Base-by-base conservation (phyloP, 2,888 invertebrate species). In the Andricus curvator region DNA sequence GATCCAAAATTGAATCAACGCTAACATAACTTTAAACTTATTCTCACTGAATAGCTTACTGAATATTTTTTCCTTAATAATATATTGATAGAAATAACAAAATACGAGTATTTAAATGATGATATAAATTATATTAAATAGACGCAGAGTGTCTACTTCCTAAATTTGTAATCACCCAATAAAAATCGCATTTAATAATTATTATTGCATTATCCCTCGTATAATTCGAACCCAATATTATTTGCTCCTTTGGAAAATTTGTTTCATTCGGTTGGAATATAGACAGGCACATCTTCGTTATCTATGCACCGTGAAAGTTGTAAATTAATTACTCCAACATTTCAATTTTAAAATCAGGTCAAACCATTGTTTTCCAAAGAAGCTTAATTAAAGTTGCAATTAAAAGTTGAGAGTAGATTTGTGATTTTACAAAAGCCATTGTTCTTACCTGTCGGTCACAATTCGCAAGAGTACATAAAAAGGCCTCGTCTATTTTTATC, bases 291-390 rank as follows among this genome's bases (percentile, higher is more conserved):
- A 25, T 33, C 11, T 33, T 74, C 44, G 17, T 44, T 74, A n/a
- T 15, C 29, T 17, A n/a, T 33, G 56, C 74, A 51, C 51, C 70
- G n/a, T 33, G 29, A 33, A 74, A 56, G 56, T 56, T 20, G 33
- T 11, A 74, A 74, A 29, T 51, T 51, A 70, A 74, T 74, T 74
- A 56, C 51, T 11, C 13, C 62, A 56, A 51, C 51, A 33, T 74
- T 74, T 74, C 1, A 33, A 62, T 25, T 74, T 56, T 33, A 56
- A 37, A 74, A 48, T 13, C 33, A 33, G 74, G 74, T 74, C 74
- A n/a, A n/a, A 56, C n/a, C 33, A 74, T 56, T 74, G 56, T 74
- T 56, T 2, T 29, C 33, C 56, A 33, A 51, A 56, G 11, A 33
- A 29, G 70, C n/a, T 56, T 17, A 29, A 29, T 74, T 62, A 62